Base-by-base conservation (phyloP, 2,113 vertebrate genomes). In the Rissa tridactyla region DNA sequence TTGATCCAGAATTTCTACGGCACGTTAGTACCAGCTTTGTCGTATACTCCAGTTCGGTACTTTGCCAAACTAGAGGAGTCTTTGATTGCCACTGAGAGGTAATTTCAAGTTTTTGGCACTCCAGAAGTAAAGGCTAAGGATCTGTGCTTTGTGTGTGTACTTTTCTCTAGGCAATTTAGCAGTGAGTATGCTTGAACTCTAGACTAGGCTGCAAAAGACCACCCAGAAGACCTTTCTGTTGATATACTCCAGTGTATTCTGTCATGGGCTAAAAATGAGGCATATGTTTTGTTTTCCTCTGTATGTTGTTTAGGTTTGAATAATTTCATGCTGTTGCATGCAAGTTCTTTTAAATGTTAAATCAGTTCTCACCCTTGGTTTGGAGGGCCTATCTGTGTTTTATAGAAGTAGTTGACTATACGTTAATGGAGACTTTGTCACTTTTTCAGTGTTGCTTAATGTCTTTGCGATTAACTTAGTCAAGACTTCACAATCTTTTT, bases 251-350 rank as follows among this genome's bases (percentile, higher is more conserved):
- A 25, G 65, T 51, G 47, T 80, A 78, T 92, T 93, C 76, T 93
- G 72, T 95, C 94, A 90, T 13, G 61, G 55, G 26, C 76, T 86
- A 82, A 90, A 96, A 90, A 92, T 68, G 86, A 93, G 64, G 22
- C 96, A 73, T 55, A 26, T 90, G 92, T 92, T 95, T 88, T 94
- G 79, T 82, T 93, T 95, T 83, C 58, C 32, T 70, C 73, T 86
- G 5, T 68, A 18, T 58, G 66, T 81, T 93, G 82, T 96, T 92
- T 88, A 68, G 46, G 29, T 88, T 95, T 95, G 46, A 92, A 86
- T 88, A 89, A 80, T 90, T 83, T 86, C 82, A 66, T 72, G 42
- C 65, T 9, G 23, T 60, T 94, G 79, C 60, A 61, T 78, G n/a
- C 51, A 62, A 86, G 76, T 66, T 86, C 55, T 80, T 83, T 88